Evolutionary conservation across 2,113 vertebrate genomes (phyloP), one percentile per base, ranked within the genome.

Genomic region (Microtus richardsoni): DNA sequence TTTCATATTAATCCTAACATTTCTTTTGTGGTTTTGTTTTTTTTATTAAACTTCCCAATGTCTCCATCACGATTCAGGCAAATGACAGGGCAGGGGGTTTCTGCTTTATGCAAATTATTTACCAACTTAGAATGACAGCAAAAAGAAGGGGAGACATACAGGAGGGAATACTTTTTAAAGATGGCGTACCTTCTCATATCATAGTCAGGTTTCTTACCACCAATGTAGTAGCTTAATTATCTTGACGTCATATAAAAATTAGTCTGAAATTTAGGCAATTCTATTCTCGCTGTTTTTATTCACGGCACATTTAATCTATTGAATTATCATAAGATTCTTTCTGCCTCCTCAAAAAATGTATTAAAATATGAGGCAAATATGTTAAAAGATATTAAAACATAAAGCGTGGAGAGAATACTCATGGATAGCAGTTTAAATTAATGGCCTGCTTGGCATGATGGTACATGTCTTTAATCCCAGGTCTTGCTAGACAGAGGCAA

Each of bases 371-470:
- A 71, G 22, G 47, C 19, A 95, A 30, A 73, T 85, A 54, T 21
- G 2, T 79, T 88, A 74, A 96, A 89, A 77, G 24, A 36, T 82
- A 87, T 12, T 41, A 91, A 89, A 95, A 91, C 83, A 74, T 24
- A 74, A 94, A 68, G n/a, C 33, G 49, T 83, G 1, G 6, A 39
- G 49, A 95, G 36, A 95, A 60, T 70, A 0, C 11, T 74, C 68
- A 62, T 41, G 88, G 54, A 91, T 30, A n/a, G 39, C 60, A 71
- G 30, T 47, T 52, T 10, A 93, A 62, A 94, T 79, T 0, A 87
- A 24, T 2, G 54, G 68, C 36, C 30, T 78, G 28, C 26, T 28
- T 44, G 26, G 28, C 60, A 10, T 3, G n/a, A 7, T 62, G 58
- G 11, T 26, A 1, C 26, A 28, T 14, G 14, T 58, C n/a, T 41